Evolutionary conservation across 23 tunicate species (phyloP).

Genomic region (Trididemnum clinides): DNA sequence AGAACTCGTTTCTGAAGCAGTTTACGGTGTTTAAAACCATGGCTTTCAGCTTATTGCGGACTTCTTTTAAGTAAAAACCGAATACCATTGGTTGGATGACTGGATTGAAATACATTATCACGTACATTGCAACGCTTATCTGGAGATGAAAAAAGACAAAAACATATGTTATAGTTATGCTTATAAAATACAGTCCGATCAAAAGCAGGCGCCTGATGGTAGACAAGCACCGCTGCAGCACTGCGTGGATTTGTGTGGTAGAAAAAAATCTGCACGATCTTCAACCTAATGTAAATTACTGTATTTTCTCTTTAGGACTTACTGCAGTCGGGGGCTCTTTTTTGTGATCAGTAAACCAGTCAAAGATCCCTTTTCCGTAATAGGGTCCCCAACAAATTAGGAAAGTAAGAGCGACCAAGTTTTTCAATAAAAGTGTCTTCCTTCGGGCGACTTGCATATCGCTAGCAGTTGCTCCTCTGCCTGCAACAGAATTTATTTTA

Average conservation of each 20-base stretch:
- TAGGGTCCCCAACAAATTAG: slow-evolving; percentile 90
- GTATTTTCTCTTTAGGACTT: not conserved
- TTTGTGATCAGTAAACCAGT: slow-evolving; percentile 56
- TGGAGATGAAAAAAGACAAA: not conserved
- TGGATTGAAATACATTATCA: slow-evolving; percentile 71
- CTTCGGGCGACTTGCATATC: slow-evolving; percentile 47
- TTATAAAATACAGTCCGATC: no score
- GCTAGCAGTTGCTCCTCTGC: no score
- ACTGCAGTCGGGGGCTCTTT: not conserved
- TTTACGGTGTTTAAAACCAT: not conserved
- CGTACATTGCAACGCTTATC: slow-evolving; percentile 54
- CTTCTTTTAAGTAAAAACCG: slow-evolving; percentile 66
- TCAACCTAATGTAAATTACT: no score
- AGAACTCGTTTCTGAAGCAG: not conserved
- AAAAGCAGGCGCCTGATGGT: no score
- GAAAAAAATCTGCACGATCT: no score
- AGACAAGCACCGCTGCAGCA: no score
- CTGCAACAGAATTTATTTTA: no score
- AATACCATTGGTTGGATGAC: slow-evolving; percentile 77
- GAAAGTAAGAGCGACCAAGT: slow-evolving; percentile 56
- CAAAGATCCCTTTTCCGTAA: slow-evolving; percentile 76
- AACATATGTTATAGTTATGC: not conserved
- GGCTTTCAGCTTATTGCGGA: slow-evolving; percentile 8
- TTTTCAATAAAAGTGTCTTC: slow-evolving; percentile 51
- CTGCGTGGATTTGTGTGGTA: no score